A percentile compares a stretch with the other conserved stretches of the same genome.
Evolutionary conservation across 2,888 invertebrate species (phyloP).

Genomic region (Apamea epomidion): DNA sequence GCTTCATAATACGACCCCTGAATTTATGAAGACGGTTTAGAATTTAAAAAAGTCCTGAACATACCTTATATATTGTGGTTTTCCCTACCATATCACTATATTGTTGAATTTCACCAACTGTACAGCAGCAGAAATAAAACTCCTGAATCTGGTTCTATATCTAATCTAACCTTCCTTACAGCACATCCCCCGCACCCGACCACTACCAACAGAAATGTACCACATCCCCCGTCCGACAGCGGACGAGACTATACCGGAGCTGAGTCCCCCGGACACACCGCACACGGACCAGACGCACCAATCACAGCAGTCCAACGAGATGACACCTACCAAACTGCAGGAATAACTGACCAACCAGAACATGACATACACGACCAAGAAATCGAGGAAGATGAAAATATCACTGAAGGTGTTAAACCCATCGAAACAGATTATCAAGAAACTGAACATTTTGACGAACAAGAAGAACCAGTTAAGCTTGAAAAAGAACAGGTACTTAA

Average conservation of each 20-base stretch:
- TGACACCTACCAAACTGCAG: slow-evolving; percentile 71
- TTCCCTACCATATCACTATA: slow-evolving; percentile 38
- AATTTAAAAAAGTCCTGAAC: not conserved
- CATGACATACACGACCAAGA: slow-evolving; percentile 35
- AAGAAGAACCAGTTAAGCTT: slow-evolving; percentile 58
- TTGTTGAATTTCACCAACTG: not conserved
- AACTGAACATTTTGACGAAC: slow-evolving; percentile 54
- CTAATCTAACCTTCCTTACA: slow-evolving; percentile 65
- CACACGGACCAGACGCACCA: slow-evolving; percentile 73
- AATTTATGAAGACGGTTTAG: not conserved
- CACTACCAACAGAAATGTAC: slow-evolving; percentile 81
- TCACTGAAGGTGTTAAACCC: slow-evolving; percentile 49
- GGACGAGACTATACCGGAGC: slow-evolving; percentile 84
- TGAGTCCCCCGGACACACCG: slow-evolving; percentile 85
- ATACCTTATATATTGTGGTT: not conserved
- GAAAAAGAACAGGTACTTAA: slow-evolving; percentile 57
- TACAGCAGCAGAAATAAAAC: not conserved
- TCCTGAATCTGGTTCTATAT: not conserved
- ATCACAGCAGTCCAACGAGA: slow-evolving; percentile 71
- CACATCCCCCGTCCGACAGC: slow-evolving; percentile 80
- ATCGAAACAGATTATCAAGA: slow-evolving; percentile 50
- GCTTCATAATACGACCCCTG: not conserved
- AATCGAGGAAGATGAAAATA: slow-evolving; percentile 43
- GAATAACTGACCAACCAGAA: slow-evolving; percentile 71
- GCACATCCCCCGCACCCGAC: slow-evolving; percentile 87